Evolutionary conservation across 2,797 vertebrate species (phyloP).

Genomic region (Melanotaenia nigrans): DNA sequence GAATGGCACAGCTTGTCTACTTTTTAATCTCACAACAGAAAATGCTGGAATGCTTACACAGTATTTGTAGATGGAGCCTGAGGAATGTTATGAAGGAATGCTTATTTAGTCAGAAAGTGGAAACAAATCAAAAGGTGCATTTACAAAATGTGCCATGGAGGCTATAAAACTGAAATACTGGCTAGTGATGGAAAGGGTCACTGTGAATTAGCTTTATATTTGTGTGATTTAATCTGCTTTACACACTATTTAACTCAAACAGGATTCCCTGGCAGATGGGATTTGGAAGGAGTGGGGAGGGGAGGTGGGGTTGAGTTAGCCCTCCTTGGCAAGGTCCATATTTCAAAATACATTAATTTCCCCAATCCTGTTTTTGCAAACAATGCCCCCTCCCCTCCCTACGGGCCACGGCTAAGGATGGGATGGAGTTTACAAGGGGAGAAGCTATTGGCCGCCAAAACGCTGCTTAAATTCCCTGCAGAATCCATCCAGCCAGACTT

Average conservation of each 20-base stretch:
- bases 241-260: slow-evolving; percentile 70
- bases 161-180: slow-evolving; percentile 47
- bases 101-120: slow-evolving; percentile 46
- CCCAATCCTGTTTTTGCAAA: slow-evolving; percentile 80
- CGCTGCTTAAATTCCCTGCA: slow-evolving; percentile 78
- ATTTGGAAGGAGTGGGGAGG: slow-evolving; percentile 56
- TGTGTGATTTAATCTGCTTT: slow-evolving; percentile 78
- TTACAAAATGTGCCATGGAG: slow-evolving; percentile 68
- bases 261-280: slow-evolving; percentile 70
- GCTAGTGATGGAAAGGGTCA: slow-evolving; percentile 63
- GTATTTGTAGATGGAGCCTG: slow-evolving; percentile 39
- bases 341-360: slow-evolving; percentile 79
- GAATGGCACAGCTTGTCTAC: slow-evolving; percentile 75
- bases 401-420: slow-evolving; percentile 72
- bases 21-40: slow-evolving; percentile 70
- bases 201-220: slow-evolving; percentile 76
- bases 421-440: slow-evolving; percentile 70
- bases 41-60: slow-evolving; percentile 65
- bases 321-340: slow-evolving; percentile 77
- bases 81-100: slow-evolving; percentile 74
- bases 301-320: slow-evolving; percentile 51
- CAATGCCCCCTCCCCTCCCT: slow-evolving; percentile 72
- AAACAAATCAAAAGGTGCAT: slow-evolving; percentile 66
- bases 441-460: slow-evolving; percentile 74
- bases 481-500: slow-evolving; percentile 80